Percentiles rank a stretch among this genome's conserved stretches.
These are phyloP conservation scores for Mamestra brassicae DNA, from an alignment of 2,888 invertebrate species.

Conservation along the genomic window DNA sequence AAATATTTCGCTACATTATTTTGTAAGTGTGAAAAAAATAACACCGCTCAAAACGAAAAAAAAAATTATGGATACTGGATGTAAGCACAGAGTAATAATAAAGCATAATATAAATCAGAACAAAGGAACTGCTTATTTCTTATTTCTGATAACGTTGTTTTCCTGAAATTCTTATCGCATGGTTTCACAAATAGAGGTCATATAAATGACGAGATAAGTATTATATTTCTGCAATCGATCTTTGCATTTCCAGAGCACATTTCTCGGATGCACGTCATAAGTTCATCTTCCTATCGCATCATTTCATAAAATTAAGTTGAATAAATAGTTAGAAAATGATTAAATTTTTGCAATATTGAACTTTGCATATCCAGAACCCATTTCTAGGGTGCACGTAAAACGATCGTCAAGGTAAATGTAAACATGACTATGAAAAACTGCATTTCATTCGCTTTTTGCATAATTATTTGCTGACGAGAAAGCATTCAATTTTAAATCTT, in stretches of 20 bases:
- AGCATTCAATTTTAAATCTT: no score
- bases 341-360: background rate
- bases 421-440: constrained; percentile 13
- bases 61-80: no score
- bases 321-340: background rate
- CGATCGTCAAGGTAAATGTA: constrained; percentile 15
- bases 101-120: no score
- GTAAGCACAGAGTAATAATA: no score
- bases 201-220: no score
- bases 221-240: no score
- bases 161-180: background rate
- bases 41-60: no score
- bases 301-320: background rate
- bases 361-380: background rate
- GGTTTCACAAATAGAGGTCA: background rate
- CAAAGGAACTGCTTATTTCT: no score
- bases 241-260: no score
- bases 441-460: background rate
- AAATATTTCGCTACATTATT: no score
- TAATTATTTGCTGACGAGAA: constrained; percentile 10
- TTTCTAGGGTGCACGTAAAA: constrained; percentile 4
- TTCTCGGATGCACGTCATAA: background rate
- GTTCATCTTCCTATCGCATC: background rate
- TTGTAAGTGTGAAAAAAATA: no score
- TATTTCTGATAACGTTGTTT: no score